Conservation (phyloP, 1,140 invertebrate species). For the Diorhabda carinulata region DNA sequence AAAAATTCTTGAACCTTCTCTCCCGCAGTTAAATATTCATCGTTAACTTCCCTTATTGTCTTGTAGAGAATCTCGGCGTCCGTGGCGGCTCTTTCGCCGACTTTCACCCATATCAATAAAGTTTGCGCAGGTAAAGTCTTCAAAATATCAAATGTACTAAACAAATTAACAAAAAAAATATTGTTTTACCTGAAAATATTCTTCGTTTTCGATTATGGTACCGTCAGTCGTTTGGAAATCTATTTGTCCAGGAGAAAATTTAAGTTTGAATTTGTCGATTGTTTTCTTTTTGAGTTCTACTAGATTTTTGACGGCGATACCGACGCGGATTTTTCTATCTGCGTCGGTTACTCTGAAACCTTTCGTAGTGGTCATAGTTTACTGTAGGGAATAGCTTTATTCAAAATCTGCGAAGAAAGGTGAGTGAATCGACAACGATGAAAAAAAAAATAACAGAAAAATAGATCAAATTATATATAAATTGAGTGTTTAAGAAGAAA, state of each 20-base stretch:
- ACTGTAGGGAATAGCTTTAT: conserved; percentile 12
- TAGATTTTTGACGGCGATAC: conserved; percentile 45
- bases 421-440: no score
- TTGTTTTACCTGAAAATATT: conserved; percentile 56
- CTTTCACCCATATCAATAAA: conserved; percentile 62
- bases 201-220: conserved; percentile 67
- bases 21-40: conserved; percentile 60
- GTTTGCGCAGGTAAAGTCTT: conserved; percentile 65
- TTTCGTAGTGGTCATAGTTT: conserved; percentile 29
- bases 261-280: conserved; percentile 44
- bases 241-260: conserved; percentile 33
- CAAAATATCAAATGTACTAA: not conserved
- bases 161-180: not conserved
- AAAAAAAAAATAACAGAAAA: not conserved
- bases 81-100: conserved; percentile 44
- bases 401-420: no score
- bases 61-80: conserved; percentile 47
- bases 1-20: conserved; percentile 61
- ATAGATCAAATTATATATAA: not conserved
- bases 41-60: conserved; percentile 56
- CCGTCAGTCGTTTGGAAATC: conserved; percentile 57
- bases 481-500: not conserved
- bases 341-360: conserved; percentile 47
- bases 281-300: conserved; percentile 46
- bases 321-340: conserved; percentile 43